Evolutionary conservation across 2,888 invertebrate genomes (phyloP).

Genomic region (Pristionchus mayeri): DNA sequence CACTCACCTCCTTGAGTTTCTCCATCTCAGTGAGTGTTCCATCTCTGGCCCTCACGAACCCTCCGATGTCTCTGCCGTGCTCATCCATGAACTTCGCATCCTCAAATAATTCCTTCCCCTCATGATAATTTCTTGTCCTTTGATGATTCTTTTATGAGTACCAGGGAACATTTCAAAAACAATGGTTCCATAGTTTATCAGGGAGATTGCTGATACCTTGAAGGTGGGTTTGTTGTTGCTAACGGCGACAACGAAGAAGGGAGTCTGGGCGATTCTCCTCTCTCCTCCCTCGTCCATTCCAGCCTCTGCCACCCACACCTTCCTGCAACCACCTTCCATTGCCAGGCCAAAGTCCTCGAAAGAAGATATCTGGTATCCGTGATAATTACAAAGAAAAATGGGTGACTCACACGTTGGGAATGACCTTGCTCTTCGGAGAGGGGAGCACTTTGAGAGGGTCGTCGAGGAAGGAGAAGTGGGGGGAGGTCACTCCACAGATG

Average conservation of each 20-base stretch:
- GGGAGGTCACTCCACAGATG: background rate
- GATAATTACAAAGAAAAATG: too few species aligned
- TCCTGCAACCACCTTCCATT: background rate
- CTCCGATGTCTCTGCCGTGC: conserved; percentile 5
- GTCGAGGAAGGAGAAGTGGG: conserved; percentile 6
- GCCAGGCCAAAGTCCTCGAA: too few species aligned
- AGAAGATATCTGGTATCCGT: too few species aligned
- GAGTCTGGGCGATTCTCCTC: conserved; percentile 35
- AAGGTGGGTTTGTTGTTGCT: background rate
- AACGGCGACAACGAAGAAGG: conserved; percentile 33
- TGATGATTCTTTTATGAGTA: too few species aligned
- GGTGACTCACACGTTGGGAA: too few species aligned
- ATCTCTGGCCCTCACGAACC: conserved; percentile 14
- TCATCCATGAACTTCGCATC: conserved; percentile 7
- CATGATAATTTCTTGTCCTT: background rate
- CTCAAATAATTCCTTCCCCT: too few species aligned
- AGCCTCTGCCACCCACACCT: conserved; percentile 23
- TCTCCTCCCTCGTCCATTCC: background rate
- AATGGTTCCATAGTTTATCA: too few species aligned
- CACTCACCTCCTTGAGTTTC: background rate
- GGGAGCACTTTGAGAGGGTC: background rate
- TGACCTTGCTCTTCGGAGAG: too few species aligned
- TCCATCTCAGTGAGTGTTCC: background rate
- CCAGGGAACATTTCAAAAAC: too few species aligned
- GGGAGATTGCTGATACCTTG: too few species aligned